Percentiles rank a stretch among this genome's conserved stretches.
Evolutionary conservation across 2,113 vertebrate species (phyloP).

Genomic region (Parotia lawesii): DNA sequence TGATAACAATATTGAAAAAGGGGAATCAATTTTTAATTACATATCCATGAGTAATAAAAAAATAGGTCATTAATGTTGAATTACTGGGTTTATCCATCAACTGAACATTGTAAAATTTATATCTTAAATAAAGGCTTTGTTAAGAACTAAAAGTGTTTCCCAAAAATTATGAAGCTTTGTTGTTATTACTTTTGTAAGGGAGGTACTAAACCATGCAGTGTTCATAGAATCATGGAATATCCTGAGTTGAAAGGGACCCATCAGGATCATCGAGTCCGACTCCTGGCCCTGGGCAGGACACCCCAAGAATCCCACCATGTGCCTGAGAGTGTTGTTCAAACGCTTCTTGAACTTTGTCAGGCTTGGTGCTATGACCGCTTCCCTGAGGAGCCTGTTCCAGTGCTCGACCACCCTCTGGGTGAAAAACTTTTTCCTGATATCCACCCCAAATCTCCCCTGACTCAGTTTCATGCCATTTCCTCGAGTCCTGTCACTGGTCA

Average conservation of each 20-base stretch:
- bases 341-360: not conserved
- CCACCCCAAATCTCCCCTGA: not conserved
- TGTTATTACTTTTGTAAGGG: not conserved
- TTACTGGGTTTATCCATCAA: not conserved
- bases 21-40: too few relatives aligned
- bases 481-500: not conserved
- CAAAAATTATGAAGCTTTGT: not conserved
- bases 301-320: not conserved
- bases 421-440: too few relatives aligned
- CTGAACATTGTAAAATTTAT: not conserved
- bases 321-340: not conserved
- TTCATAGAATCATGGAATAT: not conserved
- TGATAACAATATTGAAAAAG: too few relatives aligned
- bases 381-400: too few relatives aligned
- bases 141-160: not conserved
- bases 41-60: too few relatives aligned
- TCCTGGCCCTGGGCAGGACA: not conserved
- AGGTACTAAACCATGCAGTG: not conserved
- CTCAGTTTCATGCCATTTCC: not conserved
- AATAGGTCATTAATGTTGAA: too few relatives aligned
- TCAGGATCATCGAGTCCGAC: not conserved
- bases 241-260: not conserved
- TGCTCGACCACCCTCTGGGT: too few relatives aligned
- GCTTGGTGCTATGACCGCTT: too few relatives aligned
- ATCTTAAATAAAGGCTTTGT: not conserved